A percentile compares a stretch with the other conserved stretches of the same genome.
phyloP scores from a whole-genome alignment of 2,797 vertebrate species.

The Notamacropus eugenii region DNA sequence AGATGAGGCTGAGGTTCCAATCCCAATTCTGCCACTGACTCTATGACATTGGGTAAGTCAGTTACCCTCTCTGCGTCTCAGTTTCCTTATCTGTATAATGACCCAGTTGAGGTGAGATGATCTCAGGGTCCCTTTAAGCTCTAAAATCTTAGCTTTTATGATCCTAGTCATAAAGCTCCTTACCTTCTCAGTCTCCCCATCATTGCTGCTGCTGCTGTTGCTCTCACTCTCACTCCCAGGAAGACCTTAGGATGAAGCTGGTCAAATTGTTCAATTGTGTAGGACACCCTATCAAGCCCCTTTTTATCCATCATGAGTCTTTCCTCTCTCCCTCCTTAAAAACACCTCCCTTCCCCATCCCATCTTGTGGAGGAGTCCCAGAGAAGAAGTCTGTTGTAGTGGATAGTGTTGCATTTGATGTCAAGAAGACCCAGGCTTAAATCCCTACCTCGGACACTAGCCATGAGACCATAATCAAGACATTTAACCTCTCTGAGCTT shows the following conservation, averaged over 20 bases:
- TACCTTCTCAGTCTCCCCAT: constrained; percentile 5
- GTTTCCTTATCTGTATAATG: neutral
- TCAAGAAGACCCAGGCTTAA: too few species aligned
- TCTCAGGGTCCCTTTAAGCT: neutral
- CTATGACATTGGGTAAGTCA: neutral
- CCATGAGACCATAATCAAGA: neutral
- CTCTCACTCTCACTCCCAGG: constrained; percentile 1
- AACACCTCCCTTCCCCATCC: neutral
- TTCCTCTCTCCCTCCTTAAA: neutral
- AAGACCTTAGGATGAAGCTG: neutral
- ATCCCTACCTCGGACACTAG: neutral
- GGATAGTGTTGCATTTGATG: neutral
- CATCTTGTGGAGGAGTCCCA: neutral
- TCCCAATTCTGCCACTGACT: neutral
- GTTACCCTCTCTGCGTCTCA: neutral
- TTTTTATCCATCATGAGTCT: neutral
- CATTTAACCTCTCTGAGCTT: too few species aligned
- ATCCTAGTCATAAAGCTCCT: constrained; percentile 7
- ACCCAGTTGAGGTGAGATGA: neutral
- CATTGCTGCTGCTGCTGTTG: constrained; percentile 67
- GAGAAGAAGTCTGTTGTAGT: neutral
- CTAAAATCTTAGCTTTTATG: neutral
- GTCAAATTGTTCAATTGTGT: neutral
- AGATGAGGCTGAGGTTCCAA: neutral
- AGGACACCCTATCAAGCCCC: neutral